Evolutionary conservation across 2,888 invertebrate genomes (phyloP), one percentile per base, ranked within the genome.

Genomic region (Ophioninae sp.): DNA sequence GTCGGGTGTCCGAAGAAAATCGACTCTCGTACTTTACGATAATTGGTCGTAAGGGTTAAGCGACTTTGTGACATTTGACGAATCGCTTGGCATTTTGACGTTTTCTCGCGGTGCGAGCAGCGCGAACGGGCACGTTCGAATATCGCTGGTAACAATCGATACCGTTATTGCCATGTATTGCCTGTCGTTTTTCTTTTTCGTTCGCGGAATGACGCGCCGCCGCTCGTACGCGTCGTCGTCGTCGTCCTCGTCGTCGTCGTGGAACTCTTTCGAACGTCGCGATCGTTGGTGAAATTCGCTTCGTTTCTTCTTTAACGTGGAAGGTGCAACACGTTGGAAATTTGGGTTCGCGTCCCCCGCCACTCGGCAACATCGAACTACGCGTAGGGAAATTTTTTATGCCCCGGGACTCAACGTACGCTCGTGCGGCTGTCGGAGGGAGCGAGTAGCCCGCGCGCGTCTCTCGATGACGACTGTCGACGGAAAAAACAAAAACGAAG

Each of bases 401-500:
- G 30, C 30, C 30, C 44, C 44, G 10, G 10, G 44, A 9, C 17
- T 17, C 13, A 13, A 6, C 3, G 13, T 17, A 72, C 58, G 37
- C 59, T 22, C 20, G 22, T 59, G 17, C 20, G 7, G 7, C 2
- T 59, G 22, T 59, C 0, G 58, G 39, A 20, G 59, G 37, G 59
- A 65, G 44, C 64, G n/a, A 20, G 71, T 58, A 22, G 59, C 72
- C 77, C 39, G 59, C 72, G 67, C n/a, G 23, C 44, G 59, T 30
- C 22, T 67, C 37, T 44, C 81, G 82, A 73, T 82, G 69, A 73
- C 78, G 73, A 82, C 74, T 82, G 79, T 74, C 74, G 82, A 82
- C 58, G 67, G n/a, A 58, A 75, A 76, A 78, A 58, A 75, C 67
- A 78, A 82, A 82, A 41, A 61, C 37, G 51, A 51, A 37, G 56